phyloP scores from a whole-genome alignment of 2,888 invertebrate genomes.

The Euzetes globulus region DNA sequence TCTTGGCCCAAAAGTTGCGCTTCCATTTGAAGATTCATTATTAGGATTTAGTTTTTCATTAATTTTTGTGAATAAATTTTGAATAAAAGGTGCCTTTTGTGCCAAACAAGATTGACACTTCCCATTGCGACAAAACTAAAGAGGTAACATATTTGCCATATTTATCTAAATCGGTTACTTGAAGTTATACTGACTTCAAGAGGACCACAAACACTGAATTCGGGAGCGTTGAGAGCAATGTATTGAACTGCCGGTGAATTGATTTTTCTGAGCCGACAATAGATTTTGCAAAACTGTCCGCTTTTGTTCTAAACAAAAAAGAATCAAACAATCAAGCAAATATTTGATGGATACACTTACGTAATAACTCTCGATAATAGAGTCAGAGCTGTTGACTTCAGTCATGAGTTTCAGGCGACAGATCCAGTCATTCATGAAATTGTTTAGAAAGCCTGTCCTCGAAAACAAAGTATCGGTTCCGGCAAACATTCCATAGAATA shows the following conservation, averaged over 20 bases:
- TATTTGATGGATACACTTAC: background rate
- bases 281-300: background rate
- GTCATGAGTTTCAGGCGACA: background rate
- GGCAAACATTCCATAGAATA: too few species aligned
- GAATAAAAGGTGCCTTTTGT: too few species aligned
- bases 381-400: background rate
- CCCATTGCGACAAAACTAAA: background rate
- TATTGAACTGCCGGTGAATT: background rate
- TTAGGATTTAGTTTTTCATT: background rate
- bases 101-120: background rate
- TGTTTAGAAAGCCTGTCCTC: too few species aligned
- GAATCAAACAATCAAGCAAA: background rate
- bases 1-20: too few species aligned
- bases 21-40: too few species aligned
- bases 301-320: background rate
- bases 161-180: too few species aligned
- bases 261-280: background rate
- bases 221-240: background rate
- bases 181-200: background rate
- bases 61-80: too few species aligned
- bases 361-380: background rate
- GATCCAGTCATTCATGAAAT: too few species aligned
- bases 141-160: too few species aligned
- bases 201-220: background rate
- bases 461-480: too few species aligned